phyloP scores from a whole-genome alignment of 2,113 vertebrate genomes.

The Microtus ochrogaster region DNA sequence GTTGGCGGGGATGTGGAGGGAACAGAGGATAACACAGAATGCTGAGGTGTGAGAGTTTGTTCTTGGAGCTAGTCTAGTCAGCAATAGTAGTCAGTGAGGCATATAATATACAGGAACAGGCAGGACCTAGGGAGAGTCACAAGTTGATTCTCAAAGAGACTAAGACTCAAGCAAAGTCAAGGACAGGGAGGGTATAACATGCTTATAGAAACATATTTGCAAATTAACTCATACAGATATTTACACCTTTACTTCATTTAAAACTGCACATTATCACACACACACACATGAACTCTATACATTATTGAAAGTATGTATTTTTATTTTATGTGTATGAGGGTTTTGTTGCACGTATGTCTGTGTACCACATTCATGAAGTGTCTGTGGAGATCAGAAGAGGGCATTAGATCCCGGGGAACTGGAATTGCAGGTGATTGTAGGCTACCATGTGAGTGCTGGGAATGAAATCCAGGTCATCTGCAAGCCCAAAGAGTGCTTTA shows the following conservation, averaged over 20 bases:
- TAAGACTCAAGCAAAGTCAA: not conserved
- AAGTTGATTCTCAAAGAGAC: conserved; percentile 29
- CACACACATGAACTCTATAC: not conserved
- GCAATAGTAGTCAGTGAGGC: not conserved
- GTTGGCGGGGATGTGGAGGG: not conserved
- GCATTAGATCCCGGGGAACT: not conserved
- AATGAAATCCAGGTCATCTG: not conserved
- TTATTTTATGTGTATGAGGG: not conserved
- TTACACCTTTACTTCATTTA: not conserved
- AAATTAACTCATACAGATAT: not conserved
- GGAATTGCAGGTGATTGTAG: not conserved
- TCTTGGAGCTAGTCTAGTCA: not conserved
- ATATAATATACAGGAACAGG: not conserved
- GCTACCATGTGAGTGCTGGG: not conserved
- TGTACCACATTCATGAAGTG: not conserved
- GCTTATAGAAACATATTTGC: not conserved
- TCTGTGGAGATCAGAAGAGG: not conserved
- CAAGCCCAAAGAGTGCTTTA: not conserved
- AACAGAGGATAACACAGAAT: conserved; percentile 10
- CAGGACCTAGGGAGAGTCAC: not conserved
- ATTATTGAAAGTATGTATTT: not conserved
- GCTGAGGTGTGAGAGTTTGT: not conserved
- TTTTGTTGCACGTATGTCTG: not conserved
- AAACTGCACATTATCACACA: not conserved
- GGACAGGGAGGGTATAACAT: not conserved